Evolutionary conservation across 35 echinoderm and acorn worm genomes (phyloP).

Genomic region (Ophioderma brevispina): DNA sequence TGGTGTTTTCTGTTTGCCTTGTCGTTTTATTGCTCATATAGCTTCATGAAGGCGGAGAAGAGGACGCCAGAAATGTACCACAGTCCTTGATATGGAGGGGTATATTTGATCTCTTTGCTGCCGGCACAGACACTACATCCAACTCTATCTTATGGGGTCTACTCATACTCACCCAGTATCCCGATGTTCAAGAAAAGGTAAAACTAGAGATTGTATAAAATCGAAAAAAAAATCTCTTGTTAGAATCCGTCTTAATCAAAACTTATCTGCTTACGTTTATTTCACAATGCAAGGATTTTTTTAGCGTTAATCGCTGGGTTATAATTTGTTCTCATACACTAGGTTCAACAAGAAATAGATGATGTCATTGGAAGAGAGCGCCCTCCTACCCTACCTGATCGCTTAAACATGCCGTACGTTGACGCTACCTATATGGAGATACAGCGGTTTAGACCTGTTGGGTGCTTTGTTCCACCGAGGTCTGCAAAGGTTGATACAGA

Average conservation of each 20-base stretch:
- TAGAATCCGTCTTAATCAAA: too few species aligned
- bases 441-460: background rate
- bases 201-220: too few species aligned
- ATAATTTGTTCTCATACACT: background rate
- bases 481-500: background rate
- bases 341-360: conserved; percentile 33
- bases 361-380: conserved; percentile 14
- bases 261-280: too few species aligned
- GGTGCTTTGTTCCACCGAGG: background rate
- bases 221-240: too few species aligned
- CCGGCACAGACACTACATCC: conserved; percentile 67
- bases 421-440: conserved; percentile 3
- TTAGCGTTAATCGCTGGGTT: too few species aligned
- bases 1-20: background rate
- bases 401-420: conserved; percentile 2
- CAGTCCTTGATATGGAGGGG: conserved; percentile 1
- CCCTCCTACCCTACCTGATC: background rate
- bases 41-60: too few species aligned
- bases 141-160: conserved; percentile 60
- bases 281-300: too few species aligned
- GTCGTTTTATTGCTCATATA: too few species aligned
- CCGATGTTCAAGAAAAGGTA: conserved; percentile 62
- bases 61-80: too few species aligned
- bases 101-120: conserved; percentile 48
- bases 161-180: conserved; percentile 23